These are phyloP conservation scores for Caenorhabditis sp. DNA, from an alignment of 2,888 invertebrate genomes.

Conservation along the genomic window DNA sequence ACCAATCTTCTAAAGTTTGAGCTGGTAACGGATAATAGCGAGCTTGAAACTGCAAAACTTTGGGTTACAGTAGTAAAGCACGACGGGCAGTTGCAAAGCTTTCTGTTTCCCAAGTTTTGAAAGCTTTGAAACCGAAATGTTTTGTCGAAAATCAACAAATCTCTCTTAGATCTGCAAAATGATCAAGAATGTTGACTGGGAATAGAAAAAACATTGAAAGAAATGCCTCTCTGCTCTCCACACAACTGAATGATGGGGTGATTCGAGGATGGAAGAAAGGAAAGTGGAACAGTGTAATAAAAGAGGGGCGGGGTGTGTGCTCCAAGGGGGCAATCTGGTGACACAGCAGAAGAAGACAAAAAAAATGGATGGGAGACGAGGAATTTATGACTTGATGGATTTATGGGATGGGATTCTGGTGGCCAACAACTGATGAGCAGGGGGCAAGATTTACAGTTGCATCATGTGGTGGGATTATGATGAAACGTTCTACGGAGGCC, in stretches of 20 bases:
- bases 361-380: neutral
- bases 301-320: neutral
- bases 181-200: too few relatives aligned
- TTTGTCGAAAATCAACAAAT: too few relatives aligned
- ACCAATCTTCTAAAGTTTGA: too few relatives aligned
- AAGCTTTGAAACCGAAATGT: too few relatives aligned
- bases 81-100: too few relatives aligned
- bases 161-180: too few relatives aligned
- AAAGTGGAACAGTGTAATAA: slow-evolving; percentile 3
- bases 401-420: neutral
- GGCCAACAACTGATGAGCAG: neutral
- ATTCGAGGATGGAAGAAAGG: neutral
- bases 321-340: slow-evolving; percentile 14
- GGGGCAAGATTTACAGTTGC: neutral
- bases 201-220: neutral
- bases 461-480: neutral
- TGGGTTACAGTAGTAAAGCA: too few relatives aligned
- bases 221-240: neutral
- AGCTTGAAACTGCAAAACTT: too few relatives aligned
- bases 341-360: slow-evolving; percentile 2
- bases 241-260: slow-evolving; percentile 6
- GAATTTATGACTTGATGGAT: neutral
- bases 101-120: too few relatives aligned
- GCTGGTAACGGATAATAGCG: too few relatives aligned
- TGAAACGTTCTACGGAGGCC: neutral